Conservation (phyloP, 2,797 vertebrate species). For the Rhodeus uyekii region DNA sequence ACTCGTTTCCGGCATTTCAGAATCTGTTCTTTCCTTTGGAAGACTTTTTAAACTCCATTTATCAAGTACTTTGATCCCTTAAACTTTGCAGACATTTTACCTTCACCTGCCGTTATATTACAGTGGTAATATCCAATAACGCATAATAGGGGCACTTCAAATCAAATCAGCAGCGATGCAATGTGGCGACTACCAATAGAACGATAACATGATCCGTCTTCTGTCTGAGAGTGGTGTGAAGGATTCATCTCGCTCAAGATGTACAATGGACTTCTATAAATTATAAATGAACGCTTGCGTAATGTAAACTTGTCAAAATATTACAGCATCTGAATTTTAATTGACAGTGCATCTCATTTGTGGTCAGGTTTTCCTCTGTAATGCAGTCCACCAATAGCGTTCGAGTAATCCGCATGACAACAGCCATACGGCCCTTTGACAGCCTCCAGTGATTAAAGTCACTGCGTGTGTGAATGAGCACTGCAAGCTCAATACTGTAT, state of each 20-base stretch:
- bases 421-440: neutral
- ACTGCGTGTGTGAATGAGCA: constrained; percentile 32
- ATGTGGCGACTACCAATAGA: neutral
- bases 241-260: neutral
- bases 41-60: too few relatives aligned
- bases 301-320: neutral
- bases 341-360: neutral
- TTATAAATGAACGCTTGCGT: neutral
- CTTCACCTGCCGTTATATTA: too few relatives aligned
- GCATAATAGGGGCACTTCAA: too few relatives aligned
- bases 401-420: neutral
- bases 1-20: too few relatives aligned
- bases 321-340: neutral
- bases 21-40: too few relatives aligned
- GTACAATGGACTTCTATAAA: neutral
- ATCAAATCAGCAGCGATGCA: neutral
- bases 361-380: neutral
- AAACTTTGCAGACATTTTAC: too few relatives aligned
- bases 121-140: too few relatives aligned
- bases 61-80: too few relatives aligned
- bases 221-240: neutral
- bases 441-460: neutral
- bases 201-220: neutral
- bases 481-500: constrained; percentile 25
- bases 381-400: neutral